Evolutionary conservation across 2,113 vertebrate species (phyloP).

Genomic region (Lynx canadensis): DNA sequence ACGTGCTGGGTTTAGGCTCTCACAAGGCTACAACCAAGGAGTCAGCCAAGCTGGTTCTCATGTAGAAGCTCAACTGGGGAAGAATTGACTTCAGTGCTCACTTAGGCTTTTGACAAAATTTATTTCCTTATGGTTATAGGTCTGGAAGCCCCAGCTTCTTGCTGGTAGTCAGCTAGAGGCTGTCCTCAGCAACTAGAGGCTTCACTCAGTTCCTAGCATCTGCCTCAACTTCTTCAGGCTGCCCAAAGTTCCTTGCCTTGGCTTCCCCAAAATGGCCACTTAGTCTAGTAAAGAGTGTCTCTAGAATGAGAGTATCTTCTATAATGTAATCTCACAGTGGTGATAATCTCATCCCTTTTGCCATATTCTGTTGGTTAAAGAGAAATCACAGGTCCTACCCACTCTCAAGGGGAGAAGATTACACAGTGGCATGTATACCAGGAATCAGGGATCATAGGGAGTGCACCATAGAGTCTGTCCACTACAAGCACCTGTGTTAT

Average conservation of each 20-base stretch:
- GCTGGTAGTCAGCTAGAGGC: neutral
- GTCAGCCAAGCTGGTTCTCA: neutral
- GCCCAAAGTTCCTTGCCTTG: neutral
- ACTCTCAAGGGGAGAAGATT: neutral
- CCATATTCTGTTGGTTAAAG: conserved; percentile 29
- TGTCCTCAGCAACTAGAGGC: neutral
- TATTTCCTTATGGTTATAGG: neutral
- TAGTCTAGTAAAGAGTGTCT: neutral
- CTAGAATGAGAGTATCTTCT: neutral
- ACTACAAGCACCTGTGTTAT: neutral
- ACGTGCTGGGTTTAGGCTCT: neutral
- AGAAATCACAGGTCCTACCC: neutral
- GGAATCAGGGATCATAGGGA: neutral
- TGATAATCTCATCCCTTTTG: neutral
- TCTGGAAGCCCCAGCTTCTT: neutral
- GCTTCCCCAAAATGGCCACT: neutral
- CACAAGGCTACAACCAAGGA: neutral
- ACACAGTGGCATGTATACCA: neutral
- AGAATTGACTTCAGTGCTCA: neutral
- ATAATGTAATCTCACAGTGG: neutral
- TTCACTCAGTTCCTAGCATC: neutral
- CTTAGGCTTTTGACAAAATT: conserved; percentile 16
- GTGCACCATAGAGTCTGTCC: neutral
- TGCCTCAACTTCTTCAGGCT: neutral
- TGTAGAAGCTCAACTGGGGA: neutral